Conservation (phyloP, 1,140 invertebrate genomes). For the Calosoma granatense region DNA sequence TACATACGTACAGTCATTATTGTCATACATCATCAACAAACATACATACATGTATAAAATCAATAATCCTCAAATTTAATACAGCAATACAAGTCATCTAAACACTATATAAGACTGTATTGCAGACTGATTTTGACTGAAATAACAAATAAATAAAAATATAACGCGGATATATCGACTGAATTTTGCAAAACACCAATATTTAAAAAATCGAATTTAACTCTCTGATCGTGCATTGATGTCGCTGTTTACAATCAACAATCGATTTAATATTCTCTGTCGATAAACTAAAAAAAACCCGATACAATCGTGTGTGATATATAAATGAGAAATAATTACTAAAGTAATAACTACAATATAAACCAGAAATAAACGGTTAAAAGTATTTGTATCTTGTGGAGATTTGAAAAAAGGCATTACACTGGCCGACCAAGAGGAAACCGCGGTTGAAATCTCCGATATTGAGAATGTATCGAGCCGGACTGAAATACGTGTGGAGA, state of each 20-base stretch:
- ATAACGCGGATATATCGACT: slow-evolving; percentile 25
- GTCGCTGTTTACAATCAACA: no score
- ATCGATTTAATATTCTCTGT: no score
- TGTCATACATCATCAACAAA: neutral
- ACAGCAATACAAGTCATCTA: slow-evolving; percentile 16
- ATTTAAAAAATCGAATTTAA: no score
- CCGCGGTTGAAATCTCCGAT: slow-evolving; percentile 29
- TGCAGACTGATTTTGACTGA: slow-evolving; percentile 26
- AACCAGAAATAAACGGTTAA: no score
- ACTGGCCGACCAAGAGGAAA: slow-evolving; percentile 30
- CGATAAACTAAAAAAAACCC: no score
- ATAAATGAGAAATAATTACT: no score
- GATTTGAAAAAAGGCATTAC: no score
- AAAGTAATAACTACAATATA: no score
- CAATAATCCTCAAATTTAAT: slow-evolving; percentile 19
- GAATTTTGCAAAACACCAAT: slow-evolving; percentile 22
- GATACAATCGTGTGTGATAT: no score
- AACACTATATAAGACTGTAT: slow-evolving; percentile 22
- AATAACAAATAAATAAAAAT: slow-evolving; percentile 7
- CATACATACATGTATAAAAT: neutral
- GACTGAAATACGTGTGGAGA: slow-evolving; percentile 12
- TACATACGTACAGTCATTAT: no score
- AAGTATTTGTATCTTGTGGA: no score
- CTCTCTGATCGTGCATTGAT: no score
- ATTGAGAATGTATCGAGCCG: slow-evolving; percentile 25